Evolutionary conservation across 2,113 vertebrate genomes (phyloP), one percentile per base, ranked within the genome.

Genomic region (Halichoerus grypus): DNA sequence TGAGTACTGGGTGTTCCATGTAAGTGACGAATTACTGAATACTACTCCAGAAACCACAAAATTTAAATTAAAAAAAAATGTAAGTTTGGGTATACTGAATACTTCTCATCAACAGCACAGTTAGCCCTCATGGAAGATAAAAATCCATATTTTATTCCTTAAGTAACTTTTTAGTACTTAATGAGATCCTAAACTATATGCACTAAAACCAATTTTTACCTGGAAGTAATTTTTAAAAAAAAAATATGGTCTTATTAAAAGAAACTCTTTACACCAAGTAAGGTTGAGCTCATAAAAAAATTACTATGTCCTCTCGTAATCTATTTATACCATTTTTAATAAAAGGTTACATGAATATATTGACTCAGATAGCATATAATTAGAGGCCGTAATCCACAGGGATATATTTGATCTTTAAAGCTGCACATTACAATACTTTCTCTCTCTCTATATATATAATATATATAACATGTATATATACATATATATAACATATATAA

Each of bases 331-430:
- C 21, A 97, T 51, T 95, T 95, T 86, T 5, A 97, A 86, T 86
- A 95, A 95, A 96, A 91, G 24, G 26, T 83, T 87, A 96, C 22
- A 81, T 95, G 28, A 95, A 72, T 67, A 87, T 92, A 94, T 49
- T 96, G 67, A 79, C 67, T 96, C 46, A 93, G 65, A 74, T 84
- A 95, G 49, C 61, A 96, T 28, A 87, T 82, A 96, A 87, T 91
- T 91, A 93, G 33, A 91, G 21, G 46, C 21, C 67, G 15, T 74
- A 90, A 72, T 51, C 24, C 69, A 92, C 33, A 83, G 28, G 24
- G 16, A 94, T 85, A 39, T 83, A 96, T 71, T 88, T 96, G 61
- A 94, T 94, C 46, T 90, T 95, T 72, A 95, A 96, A 77, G 95
- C 0, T 95, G 57, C 5, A 95, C 63, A 86, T 86, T 92, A 95